Base-by-base conservation (phyloP, 1,140 invertebrate genomes). In the Metopolophium dirhodum region DNA sequence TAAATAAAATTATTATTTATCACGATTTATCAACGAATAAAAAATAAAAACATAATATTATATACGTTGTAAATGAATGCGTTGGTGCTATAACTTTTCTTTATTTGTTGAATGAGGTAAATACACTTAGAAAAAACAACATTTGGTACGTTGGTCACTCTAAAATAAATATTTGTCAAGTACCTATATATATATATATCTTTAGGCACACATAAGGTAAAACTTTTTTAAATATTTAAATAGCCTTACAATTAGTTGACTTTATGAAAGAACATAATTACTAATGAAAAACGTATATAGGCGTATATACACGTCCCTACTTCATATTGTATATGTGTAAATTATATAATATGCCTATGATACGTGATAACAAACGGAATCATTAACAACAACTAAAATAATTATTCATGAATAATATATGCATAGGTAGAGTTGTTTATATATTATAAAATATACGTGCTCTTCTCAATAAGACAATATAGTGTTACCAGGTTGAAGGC, bases 331-430 rank as follows among this genome's bases (percentile, higher is more conserved):
- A n/a, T 77, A 77, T 77, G 14, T n/a, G 23, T 77, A 18, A n/a
- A 68, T 4, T 68, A 68, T 11, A 14, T 61, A 30, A n/a, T 68
- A 68, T 68, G 26, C 2, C 9, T 30, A 77, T n/a, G n/a, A 77
- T 77, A 77, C 20, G 41, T 41, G 83, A 47, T 51, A 89, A 89
- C 87, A 89, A 89, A 89, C 22, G 49, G 35, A 51, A 54, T 89
- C 49, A 54, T 89, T 89, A 89, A 89, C 87, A 37, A 22, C 14
- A 30, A 54, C 87, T 22, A n/a, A 54, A 89, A 89, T 89, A 54
- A 87, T 87, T 87, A 87, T 87, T 35, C 45, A n/a, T 87, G 37
- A 37, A 37, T 37, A 37, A 37, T 37, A 37, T 37, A 37, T 37
- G 1, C 37, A 37, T 1, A 37, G 37, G 37, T 1, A n/a, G n/a